These are phyloP conservation scores for Lepidothrix coronata DNA, from an alignment of 2,113 vertebrate species.

Conservation along the genomic window DNA sequence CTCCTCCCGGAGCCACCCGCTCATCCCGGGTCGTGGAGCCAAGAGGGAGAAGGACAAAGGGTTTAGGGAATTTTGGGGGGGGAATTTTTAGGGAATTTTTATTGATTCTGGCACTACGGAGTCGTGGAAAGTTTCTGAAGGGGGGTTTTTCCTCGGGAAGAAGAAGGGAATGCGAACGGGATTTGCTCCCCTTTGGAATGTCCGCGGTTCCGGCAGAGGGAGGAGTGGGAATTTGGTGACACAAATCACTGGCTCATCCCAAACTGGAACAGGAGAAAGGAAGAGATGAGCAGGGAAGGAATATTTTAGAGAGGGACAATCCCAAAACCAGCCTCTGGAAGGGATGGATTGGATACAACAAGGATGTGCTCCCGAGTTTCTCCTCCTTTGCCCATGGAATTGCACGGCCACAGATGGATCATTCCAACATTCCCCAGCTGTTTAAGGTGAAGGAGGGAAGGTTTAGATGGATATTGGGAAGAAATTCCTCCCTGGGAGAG, in stretches of 20 bases:
- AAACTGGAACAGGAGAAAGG: background rate
- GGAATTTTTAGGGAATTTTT: background rate
- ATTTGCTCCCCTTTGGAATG: background rate
- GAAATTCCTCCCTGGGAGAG: too few relatives aligned
- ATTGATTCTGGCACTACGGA: too few relatives aligned
- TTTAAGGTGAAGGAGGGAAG: too few relatives aligned
- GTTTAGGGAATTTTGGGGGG: background rate
- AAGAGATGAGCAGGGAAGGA: background rate
- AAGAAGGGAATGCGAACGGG: background rate
- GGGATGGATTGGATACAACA: fast-evolving
- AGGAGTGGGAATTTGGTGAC: background rate
- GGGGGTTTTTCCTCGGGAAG: too few relatives aligned
- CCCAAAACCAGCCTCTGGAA: background rate
- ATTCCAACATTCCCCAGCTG: too few relatives aligned
- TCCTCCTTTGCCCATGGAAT: background rate
- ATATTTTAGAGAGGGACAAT: background rate
- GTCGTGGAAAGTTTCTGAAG: too few relatives aligned
- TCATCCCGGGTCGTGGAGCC: too few relatives aligned
- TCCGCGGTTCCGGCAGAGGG: too few relatives aligned
- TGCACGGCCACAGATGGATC: background rate
- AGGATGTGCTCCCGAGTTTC: background rate
- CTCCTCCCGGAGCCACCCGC: too few relatives aligned
- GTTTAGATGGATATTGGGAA: too few relatives aligned
- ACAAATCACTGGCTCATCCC: background rate
- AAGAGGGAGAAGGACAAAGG: background rate